phyloP scores from a whole-genome alignment of 2,888 invertebrate genomes.

The Synergus gifuensis region DNA sequence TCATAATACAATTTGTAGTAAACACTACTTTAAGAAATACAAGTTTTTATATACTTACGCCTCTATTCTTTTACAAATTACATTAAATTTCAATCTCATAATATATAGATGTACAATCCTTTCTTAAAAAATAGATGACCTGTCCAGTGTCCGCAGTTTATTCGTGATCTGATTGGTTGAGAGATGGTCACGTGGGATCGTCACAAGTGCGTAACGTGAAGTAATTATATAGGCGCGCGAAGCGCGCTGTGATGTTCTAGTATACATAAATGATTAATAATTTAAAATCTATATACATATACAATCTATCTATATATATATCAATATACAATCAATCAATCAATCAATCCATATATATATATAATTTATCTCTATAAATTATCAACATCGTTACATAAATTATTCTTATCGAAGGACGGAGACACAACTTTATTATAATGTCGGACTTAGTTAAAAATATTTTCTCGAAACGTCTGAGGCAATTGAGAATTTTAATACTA shows the following conservation, averaged over 20 bases:
- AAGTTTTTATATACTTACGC: not conserved
- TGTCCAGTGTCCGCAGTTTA: no score
- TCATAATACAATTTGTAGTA: not conserved
- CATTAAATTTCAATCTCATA: not conserved
- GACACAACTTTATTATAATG: not conserved
- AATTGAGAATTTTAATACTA: not conserved
- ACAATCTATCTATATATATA: not conserved
- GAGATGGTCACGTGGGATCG: no score
- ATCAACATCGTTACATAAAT: not conserved
- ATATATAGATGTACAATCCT: not conserved
- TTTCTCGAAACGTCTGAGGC: not conserved
- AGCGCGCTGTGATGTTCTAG: no score
- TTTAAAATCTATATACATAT: no score
- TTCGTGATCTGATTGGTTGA: no score
- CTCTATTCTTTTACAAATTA: not conserved
- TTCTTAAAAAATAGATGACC: no score
- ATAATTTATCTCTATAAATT: not conserved
- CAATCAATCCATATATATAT: not conserved
- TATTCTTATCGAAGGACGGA: conserved; percentile 40
- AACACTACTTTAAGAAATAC: not conserved
- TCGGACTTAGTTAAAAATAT: not conserved
- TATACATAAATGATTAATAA: no score
- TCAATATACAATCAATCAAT: no score
- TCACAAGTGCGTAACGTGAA: no score
- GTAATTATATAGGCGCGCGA: no score